These are phyloP conservation scores for Siphamia tubifer DNA, from an alignment of 2,113 vertebrate species.

Conservation along the genomic window DNA sequence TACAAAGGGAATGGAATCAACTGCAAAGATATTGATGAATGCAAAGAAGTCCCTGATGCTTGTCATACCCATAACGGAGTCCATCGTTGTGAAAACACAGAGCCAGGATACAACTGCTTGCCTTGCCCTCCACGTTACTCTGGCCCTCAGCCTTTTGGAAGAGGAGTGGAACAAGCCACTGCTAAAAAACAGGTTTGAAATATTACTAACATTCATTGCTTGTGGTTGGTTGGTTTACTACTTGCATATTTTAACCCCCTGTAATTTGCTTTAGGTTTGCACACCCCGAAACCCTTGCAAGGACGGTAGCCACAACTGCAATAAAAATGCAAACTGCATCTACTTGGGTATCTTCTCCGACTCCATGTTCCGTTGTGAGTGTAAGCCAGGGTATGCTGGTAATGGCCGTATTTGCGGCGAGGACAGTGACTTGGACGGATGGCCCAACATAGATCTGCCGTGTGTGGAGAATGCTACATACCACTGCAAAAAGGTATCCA, in stretches of 20 bases:
- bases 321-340: conserved; percentile 95
- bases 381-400: conserved; percentile 95
- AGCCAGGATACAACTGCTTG: conserved; percentile 94
- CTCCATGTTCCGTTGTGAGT: conserved; percentile 96
- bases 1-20: conserved; percentile 90
- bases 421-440: conserved; percentile 95
- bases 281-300: conserved; percentile 92
- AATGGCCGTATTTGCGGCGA: conserved; percentile 96
- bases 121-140: conserved; percentile 92
- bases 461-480: conserved; percentile 97
- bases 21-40: conserved; percentile 95
- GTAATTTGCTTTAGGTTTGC: conserved; percentile 84
- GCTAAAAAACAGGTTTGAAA: conserved; percentile 90
- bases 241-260: conserved; percentile 25
- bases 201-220: not conserved
- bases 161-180: conserved; percentile 86
- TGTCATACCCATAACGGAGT: conserved; percentile 88
- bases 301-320: conserved; percentile 93
- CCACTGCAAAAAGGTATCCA: conserved; percentile 95
- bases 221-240: not conserved
- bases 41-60: conserved; percentile 89
- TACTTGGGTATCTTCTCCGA: conserved; percentile 95
- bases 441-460: conserved; percentile 90
- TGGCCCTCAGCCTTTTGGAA: conserved; percentile 91
- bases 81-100: conserved; percentile 93